Percentiles rank a stretch among this genome's conserved stretches.
Evolutionary conservation across 2,113 vertebrate genomes (phyloP).

Genomic region (Carlito syrichta): DNA sequence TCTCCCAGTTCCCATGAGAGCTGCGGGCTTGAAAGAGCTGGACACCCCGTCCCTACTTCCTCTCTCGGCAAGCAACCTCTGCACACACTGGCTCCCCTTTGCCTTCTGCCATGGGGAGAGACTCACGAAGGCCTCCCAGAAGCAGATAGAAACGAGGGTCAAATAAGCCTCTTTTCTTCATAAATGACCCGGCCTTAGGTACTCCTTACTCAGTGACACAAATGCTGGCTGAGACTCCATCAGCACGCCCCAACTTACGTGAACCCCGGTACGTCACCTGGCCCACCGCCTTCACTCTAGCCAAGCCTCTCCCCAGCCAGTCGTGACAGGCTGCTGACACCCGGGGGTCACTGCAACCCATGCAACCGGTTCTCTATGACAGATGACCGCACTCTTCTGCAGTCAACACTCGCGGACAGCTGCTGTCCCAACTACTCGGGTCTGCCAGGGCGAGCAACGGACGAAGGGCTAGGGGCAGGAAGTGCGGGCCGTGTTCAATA

Average conservation of each 20-base stretch:
- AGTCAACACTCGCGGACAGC: no score
- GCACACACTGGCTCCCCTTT: neutral
- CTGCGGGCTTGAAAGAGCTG: no score
- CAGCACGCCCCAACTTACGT: neutral
- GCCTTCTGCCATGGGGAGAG: no score
- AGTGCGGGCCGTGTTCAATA: accelerated
- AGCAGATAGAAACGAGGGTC: neutral
- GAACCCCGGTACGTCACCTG: neutral
- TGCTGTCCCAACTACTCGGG: neutral
- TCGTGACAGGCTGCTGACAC: no score
- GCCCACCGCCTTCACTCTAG: accelerated
- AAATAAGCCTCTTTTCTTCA: neutral
- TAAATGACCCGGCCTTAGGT: neutral
- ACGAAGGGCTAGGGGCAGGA: no score
- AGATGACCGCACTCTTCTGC: neutral
- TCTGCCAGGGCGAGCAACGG: no score
- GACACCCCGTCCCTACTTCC: no score
- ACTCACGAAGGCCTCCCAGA: no score
- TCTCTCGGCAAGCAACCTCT: neutral
- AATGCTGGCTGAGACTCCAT: neutral
- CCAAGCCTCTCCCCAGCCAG: neutral
- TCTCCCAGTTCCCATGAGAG: no score
- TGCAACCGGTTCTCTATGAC: neutral
- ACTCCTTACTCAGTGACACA: neutral
- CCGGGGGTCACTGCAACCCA: neutral